phyloP scores from a whole-genome alignment of 2,113 vertebrate species.

The Pogona vitticeps region DNA sequence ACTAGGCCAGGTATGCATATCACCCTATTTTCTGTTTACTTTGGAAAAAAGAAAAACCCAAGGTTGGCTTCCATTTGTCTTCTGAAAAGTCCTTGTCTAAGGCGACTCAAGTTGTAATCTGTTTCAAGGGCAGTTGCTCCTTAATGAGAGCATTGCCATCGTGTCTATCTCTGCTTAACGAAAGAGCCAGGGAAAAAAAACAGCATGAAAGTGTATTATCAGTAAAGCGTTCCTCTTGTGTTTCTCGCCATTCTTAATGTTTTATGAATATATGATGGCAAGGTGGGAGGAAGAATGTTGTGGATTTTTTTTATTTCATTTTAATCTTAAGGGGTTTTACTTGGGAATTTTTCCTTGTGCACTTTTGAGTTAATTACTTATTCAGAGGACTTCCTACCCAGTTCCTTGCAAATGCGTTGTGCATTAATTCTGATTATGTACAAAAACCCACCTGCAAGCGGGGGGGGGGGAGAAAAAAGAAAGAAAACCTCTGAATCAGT shows the following conservation, averaged over 20 bases:
- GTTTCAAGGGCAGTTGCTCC: slow-evolving; percentile 66
- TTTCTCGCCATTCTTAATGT: slow-evolving; percentile 84
- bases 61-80: slow-evolving; percentile 72
- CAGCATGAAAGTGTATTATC: slow-evolving; percentile 77
- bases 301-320: background rate
- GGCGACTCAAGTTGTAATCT: slow-evolving; percentile 36
- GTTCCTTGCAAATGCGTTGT: slow-evolving; percentile 87
- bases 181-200: slow-evolving; percentile 66
- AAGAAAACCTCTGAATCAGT: slow-evolving; percentile 86
- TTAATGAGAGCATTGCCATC: slow-evolving; percentile 62
- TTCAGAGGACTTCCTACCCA: slow-evolving; percentile 86
- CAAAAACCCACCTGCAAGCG: slow-evolving; percentile 88
- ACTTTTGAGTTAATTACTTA: slow-evolving; percentile 91
- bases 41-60: slow-evolving; percentile 32
- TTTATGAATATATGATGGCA: slow-evolving; percentile 83
- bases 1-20: slow-evolving; percentile 8
- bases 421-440: slow-evolving; percentile 98
- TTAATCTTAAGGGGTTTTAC: slow-evolving; percentile 37
- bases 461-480: too few species aligned
- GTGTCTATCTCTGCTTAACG: slow-evolving; percentile 36
- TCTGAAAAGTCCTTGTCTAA: slow-evolving; percentile 67
- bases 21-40: slow-evolving; percentile 62
- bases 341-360: slow-evolving; percentile 83
- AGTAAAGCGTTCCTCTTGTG: slow-evolving; percentile 81
- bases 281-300: slow-evolving; percentile 48